These are phyloP conservation scores for Hemichromis elongatus DNA, from an alignment of 2,113 vertebrate species.

Conservation along the genomic window DNA sequence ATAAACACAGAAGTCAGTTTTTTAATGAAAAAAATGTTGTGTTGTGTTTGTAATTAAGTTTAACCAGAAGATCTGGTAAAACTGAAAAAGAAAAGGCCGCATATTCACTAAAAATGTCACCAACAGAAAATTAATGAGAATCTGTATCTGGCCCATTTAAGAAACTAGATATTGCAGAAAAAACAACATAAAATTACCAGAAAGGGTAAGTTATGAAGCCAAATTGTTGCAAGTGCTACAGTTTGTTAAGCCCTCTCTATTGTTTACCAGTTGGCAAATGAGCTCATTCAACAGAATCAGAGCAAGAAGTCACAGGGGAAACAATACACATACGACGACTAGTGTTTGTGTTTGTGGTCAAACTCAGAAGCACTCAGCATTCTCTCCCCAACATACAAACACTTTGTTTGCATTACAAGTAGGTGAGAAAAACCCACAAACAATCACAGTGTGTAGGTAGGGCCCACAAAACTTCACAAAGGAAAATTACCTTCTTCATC, in stretches of 20 bases:
- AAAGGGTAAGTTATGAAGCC: background rate
- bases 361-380: slow-evolving; percentile 8
- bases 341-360: background rate
- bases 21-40: background rate
- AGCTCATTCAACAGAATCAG: slow-evolving; percentile 15
- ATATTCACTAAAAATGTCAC: background rate
- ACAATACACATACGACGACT: background rate
- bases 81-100: background rate
- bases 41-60: background rate
- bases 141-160: background rate
- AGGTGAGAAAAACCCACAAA: slow-evolving; percentile 32
- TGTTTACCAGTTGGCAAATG: slow-evolving; percentile 15
- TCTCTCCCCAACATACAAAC: slow-evolving; percentile 22
- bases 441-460: slow-evolving; percentile 7
- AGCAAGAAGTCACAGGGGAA: slow-evolving; percentile 7
- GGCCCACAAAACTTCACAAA: slow-evolving; percentile 20
- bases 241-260: background rate
- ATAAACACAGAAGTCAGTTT: background rate
- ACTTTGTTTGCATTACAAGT: slow-evolving; percentile 57
- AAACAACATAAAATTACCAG: background rate
- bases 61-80: background rate
- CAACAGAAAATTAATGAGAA: background rate
- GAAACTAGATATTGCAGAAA: background rate
- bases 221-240: background rate
- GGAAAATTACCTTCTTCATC: slow-evolving; percentile 36